phyloP scores from a whole-genome alignment of 2,888 invertebrate genomes.

The Drosophila paracracens region DNA sequence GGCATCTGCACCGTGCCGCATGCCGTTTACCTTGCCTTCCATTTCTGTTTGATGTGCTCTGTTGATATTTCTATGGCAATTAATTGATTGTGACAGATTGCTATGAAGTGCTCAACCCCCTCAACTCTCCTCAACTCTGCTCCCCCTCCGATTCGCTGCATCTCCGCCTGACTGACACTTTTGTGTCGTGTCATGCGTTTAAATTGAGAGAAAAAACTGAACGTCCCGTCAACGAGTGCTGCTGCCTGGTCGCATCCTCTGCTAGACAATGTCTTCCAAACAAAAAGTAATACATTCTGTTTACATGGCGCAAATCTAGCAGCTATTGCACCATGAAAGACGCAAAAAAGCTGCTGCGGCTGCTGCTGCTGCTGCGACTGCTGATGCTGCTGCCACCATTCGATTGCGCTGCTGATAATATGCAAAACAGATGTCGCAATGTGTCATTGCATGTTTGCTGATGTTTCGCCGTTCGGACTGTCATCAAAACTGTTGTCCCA shows the following conservation, averaged over 20 bases:
- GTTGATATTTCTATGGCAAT: constrained; percentile 77
- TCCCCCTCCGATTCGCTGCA: background rate
- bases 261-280: constrained; percentile 51
- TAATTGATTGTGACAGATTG: constrained; percentile 81
- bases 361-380: constrained; percentile 5
- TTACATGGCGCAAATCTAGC: constrained; percentile 49
- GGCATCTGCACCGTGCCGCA: constrained; percentile 44
- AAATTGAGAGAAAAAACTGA: constrained; percentile 62
- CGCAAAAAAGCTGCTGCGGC: constrained; percentile 40
- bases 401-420: constrained; percentile 52
- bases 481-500: constrained; percentile 70
- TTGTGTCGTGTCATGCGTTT: constrained; percentile 75
- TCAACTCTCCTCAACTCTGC: background rate
- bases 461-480: constrained; percentile 52
- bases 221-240: constrained; percentile 11
- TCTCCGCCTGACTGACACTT: constrained; percentile 65
- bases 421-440: constrained; percentile 70
- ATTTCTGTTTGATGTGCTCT: constrained; percentile 68
- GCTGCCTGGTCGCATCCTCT: constrained; percentile 26
- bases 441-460: constrained; percentile 30
- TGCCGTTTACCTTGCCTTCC: constrained; percentile 55
- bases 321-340: constrained; percentile 48
- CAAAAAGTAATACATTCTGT: constrained; percentile 58
- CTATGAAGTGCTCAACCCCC: constrained; percentile 56
- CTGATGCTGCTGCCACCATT: constrained; percentile 33